Evolutionary conservation across 2,797 vertebrate species (phyloP), one percentile per base, ranked within the genome.

Genomic region (Lepus oiostolus): DNA sequence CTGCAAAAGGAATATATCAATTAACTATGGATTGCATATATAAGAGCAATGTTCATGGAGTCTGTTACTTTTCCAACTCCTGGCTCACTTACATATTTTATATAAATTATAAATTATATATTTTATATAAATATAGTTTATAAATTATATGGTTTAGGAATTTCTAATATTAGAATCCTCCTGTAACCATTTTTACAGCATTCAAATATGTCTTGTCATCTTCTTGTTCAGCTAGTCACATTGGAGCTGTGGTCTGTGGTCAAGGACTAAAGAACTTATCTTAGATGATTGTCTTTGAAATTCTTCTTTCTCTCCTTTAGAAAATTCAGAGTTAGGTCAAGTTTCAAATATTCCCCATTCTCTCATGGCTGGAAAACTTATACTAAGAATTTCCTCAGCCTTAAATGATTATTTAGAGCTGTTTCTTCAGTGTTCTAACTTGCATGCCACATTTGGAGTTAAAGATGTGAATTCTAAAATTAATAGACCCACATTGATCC

Each of bases 391-490:
- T 58, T 76, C 16, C 12, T 60, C 2, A 70, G n/a, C 9, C 58
- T 88, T 74, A 26, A 16, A 47, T 58, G 13, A 63, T 0, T 77
- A 72, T 81, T 42, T 70, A 26, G 5, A 88, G 35, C 12, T 68
- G 24, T 92, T 90, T 96, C 65, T n/a, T 76, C 22, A 76, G 83
- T 63, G 35, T 76, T 90, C 17, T 81, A 32, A 80, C 9, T 54
- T 82, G 62, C 21, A 35, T 74, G 35, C 67, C 81, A 24, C n/a
- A 4, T 32, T 81, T 65, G 52, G 26, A 65, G 63, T 54, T 82
- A 90, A 90, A 90, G 28, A 35, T 80, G 9, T 63, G 17, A 58
- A 13, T 35, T 65, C n/a, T 81, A 8, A 87, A 84, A 85, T 58
- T 58, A n/a, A 17, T 62, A 80, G 38, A 52, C 0, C 17, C 26